These are phyloP conservation scores for Beroe ovata DNA, from an alignment of 37 sponge, comb jelly and placozoan species.

Conservation along the genomic window DNA sequence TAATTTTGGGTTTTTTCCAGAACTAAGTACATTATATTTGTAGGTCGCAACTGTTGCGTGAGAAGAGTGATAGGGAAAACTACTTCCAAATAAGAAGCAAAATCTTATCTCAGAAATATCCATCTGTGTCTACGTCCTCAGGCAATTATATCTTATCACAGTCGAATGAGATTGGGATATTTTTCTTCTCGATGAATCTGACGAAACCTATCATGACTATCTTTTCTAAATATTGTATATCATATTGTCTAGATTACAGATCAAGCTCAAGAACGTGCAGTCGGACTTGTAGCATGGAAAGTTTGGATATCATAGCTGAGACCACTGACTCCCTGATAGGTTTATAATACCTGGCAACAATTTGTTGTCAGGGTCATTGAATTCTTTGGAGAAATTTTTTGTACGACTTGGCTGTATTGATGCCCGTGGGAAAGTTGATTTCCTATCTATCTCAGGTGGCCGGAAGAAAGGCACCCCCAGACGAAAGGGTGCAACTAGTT, in stretches of 20 bases:
- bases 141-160: too few relatives aligned
- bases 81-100: slow-evolving; percentile 47
- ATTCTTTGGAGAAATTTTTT: too few relatives aligned
- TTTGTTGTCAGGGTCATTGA: too few relatives aligned
- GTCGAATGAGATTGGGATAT: too few relatives aligned
- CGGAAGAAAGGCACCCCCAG: slow-evolving; percentile 24
- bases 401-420: too few relatives aligned
- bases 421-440: too few relatives aligned
- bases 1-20: too few relatives aligned
- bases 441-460: background rate
- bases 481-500: background rate
- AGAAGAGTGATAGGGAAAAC: slow-evolving; percentile 41
- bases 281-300: slow-evolving; percentile 61
- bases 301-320: slow-evolving; percentile 35
- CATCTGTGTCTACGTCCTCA: background rate
- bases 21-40: too few relatives aligned
- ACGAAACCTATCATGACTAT: too few relatives aligned
- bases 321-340: background rate
- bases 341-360: too few relatives aligned
- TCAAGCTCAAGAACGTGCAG: slow-evolving; percentile 22
- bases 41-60: slow-evolving; percentile 52
- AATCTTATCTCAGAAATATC: slow-evolving; percentile 25
- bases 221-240: too few relatives aligned
- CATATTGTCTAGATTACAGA: slow-evolving; percentile 49
- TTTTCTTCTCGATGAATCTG: too few relatives aligned